A percentile compares a stretch with the other conserved stretches of the same genome.
phyloP scores from a whole-genome alignment of 2,113 vertebrate genomes.

The Asarcornis scutulata region DNA sequence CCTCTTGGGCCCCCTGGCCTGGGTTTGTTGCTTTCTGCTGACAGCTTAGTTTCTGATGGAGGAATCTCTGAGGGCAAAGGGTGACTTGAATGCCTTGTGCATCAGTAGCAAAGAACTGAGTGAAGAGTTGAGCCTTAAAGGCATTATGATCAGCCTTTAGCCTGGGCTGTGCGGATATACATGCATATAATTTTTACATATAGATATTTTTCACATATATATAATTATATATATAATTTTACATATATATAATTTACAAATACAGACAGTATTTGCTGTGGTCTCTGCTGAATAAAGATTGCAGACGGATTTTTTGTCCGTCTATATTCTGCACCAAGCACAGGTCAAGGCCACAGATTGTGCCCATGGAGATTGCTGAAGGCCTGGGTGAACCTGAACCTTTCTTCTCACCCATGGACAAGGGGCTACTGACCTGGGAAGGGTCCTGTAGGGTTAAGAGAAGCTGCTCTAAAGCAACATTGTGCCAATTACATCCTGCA shows the following conservation, averaged over 20 bases:
- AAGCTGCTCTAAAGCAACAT: background rate
- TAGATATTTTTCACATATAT: too few relatives aligned
- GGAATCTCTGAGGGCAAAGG: background rate
- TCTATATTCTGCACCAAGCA: background rate
- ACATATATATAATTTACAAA: too few relatives aligned
- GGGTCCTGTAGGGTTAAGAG: fast-evolving
- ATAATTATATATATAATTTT: too few relatives aligned
- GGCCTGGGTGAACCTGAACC: background rate
- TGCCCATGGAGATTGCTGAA: background rate
- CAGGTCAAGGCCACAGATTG: background rate
- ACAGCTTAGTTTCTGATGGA: background rate
- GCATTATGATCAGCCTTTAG: background rate
- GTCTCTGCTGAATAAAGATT: background rate
- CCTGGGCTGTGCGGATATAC: background rate
- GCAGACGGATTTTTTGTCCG: background rate
- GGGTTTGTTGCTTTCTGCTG: background rate
- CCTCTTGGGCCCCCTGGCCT: background rate
- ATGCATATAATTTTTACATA: too few relatives aligned
- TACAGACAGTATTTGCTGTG: background rate
- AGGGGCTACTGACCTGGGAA: background rate
- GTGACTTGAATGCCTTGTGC: too few relatives aligned
- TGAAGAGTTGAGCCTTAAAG: background rate
- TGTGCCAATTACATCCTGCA: background rate
- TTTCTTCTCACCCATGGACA: background rate
- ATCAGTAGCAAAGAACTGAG: background rate